Conservation (phyloP, 2,888 invertebrate species). For the Miltochrista miniata region DNA sequence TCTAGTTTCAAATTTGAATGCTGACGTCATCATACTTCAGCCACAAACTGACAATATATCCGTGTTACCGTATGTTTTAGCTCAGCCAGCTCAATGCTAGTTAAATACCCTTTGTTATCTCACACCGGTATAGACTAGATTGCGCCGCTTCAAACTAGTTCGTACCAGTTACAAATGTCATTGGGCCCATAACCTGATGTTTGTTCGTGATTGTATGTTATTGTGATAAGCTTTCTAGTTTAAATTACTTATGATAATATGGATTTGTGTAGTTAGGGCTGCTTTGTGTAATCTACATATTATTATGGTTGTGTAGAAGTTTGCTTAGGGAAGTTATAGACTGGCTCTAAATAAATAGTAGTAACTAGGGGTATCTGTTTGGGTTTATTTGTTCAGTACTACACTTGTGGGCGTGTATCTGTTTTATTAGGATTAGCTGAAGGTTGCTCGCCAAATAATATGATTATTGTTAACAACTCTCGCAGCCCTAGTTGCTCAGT, state of each 20-base stretch:
- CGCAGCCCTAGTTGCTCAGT: no score
- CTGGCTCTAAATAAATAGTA: conserved; percentile 6
- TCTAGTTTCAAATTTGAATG: no score
- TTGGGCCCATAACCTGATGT: conserved; percentile 32
- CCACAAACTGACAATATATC: conserved; percentile 26
- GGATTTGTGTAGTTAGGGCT: conserved; percentile 31
- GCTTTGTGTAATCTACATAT: conserved; percentile 23
- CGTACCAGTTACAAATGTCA: conserved; percentile 22
- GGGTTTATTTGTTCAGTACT: conserved; percentile 2
- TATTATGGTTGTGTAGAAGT: conserved; percentile 5
- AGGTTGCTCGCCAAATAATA: not conserved
- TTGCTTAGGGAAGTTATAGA: conserved; percentile 10
- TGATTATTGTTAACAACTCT: no score
- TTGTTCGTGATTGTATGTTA: conserved; percentile 38
- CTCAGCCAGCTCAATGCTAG: conserved; percentile 32
- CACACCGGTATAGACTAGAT: conserved; percentile 36
- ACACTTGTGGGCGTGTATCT: not conserved
- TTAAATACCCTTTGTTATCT: conserved; percentile 41
- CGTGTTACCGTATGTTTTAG: conserved; percentile 22
- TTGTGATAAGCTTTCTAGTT: conserved; percentile 38
- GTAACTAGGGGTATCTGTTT: conserved; percentile 7
- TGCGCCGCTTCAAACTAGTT: conserved; percentile 29
- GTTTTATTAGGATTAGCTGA: not conserved
- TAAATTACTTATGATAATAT: conserved; percentile 41
- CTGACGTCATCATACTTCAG: conserved; percentile 15